These are phyloP conservation scores for Cottus gobio DNA, from an alignment of 2,113 vertebrate genomes.

Conservation along the genomic window DNA sequence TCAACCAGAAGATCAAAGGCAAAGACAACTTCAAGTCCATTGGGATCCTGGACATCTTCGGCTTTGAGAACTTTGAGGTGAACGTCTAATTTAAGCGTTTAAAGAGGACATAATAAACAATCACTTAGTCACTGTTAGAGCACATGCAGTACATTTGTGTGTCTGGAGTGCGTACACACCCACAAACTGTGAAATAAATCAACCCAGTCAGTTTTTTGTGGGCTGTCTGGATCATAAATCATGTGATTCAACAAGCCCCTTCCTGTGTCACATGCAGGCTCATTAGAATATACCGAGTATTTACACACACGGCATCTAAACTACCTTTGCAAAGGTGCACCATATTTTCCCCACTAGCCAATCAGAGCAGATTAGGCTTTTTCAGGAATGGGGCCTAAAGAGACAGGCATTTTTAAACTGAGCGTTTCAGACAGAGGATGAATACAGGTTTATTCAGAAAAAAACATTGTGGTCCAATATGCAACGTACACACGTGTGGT, in stretches of 20 bases:
- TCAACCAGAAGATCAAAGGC: constrained; percentile 92
- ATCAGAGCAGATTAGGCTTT: background rate
- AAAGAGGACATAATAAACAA: background rate
- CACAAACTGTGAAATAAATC: background rate
- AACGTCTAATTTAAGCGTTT: background rate
- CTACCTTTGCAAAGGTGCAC: background rate
- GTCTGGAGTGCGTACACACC: background rate
- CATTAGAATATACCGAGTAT: background rate
- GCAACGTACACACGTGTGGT: too few relatives aligned
- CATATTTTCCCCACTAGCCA: background rate
- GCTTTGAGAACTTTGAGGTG: constrained; percentile 96
- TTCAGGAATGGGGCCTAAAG: background rate
- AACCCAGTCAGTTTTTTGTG: background rate
- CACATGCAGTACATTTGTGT: background rate
- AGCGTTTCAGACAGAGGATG: background rate
- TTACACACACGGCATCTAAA: background rate
- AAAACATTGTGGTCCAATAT: background rate
- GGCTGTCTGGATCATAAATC: background rate
- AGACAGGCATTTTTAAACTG: background rate
- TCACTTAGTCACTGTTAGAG: background rate
- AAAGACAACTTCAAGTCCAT: constrained; percentile 95
- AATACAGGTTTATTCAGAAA: background rate
- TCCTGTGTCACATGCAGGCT: background rate
- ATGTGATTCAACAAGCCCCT: background rate
- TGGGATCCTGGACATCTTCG: constrained; percentile 95